A percentile compares a stretch with the other conserved stretches of the same genome.
Conservation (phyloP, 2,797 vertebrate species). For the Sebastes variabilis region DNA sequence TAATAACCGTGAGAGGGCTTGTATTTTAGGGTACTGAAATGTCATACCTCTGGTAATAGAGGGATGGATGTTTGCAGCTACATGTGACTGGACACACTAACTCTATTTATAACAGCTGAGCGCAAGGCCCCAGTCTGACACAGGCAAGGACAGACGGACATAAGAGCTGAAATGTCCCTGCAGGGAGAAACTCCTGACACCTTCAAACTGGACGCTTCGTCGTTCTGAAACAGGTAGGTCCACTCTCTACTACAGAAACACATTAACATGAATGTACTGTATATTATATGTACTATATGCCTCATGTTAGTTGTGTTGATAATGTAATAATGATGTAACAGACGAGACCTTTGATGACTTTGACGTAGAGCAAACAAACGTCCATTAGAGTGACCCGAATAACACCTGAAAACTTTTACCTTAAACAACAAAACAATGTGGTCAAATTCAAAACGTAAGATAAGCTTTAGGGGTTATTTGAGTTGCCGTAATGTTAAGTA, state of each 20-base stretch:
- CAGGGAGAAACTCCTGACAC: conserved; percentile 42
- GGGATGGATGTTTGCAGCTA: conserved; percentile 48
- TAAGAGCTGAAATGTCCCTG: conserved; percentile 53
- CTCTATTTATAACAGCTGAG: conserved; percentile 82
- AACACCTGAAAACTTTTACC: neutral
- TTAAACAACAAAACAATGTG: neutral
- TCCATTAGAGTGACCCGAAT: neutral
- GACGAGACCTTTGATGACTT: conserved; percentile 15
- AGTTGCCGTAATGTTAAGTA: neutral
- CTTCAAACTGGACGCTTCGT: conserved; percentile 48
- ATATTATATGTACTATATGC: no score
- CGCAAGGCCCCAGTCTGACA: conserved; percentile 53
- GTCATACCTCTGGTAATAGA: conserved; percentile 55
- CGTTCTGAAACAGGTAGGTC: conserved; percentile 65
- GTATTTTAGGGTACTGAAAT: conserved; percentile 66
- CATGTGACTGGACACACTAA: conserved; percentile 79
- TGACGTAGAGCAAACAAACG: neutral
- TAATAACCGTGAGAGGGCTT: neutral
- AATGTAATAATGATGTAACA: neutral
- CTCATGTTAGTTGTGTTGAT: neutral
- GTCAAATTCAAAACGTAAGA: neutral
- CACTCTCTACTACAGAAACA: neutral
- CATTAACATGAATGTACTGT: neutral
- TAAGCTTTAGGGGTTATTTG: neutral
- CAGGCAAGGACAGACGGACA: conserved; percentile 72